Percentiles rank a stretch among this genome's conserved stretches.
These are phyloP conservation scores for Cantharis rustica DNA, from an alignment of 2,888 invertebrate genomes.

Conservation along the genomic window DNA sequence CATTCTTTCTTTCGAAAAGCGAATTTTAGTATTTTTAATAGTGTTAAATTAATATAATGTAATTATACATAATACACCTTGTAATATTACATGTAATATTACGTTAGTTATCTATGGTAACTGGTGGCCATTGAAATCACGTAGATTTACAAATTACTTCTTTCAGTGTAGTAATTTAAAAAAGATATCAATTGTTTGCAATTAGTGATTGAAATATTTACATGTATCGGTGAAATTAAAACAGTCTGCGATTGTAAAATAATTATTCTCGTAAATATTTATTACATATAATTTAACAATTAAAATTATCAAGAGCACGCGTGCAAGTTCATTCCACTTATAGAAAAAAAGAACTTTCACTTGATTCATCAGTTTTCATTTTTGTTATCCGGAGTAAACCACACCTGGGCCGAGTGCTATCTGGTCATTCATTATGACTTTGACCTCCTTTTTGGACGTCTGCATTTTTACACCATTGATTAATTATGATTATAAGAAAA, in stretches of 20 bases:
- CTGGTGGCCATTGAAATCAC: too few relatives aligned
- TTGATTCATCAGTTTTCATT: not conserved
- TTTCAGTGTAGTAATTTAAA: too few relatives aligned
- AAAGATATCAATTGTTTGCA: not conserved
- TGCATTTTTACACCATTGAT: not conserved
- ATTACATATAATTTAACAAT: not conserved
- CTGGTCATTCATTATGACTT: slow-evolving; percentile 7
- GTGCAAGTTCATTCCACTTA: slow-evolving; percentile 1
- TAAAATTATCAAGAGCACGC: not conserved
- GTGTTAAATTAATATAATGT: too few relatives aligned
- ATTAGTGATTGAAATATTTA: not conserved
- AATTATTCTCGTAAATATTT: not conserved
- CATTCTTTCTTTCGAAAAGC: too few relatives aligned
- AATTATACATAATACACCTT: too few relatives aligned
- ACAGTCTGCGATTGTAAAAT: not conserved
- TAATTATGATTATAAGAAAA: not conserved
- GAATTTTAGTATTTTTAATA: too few relatives aligned
- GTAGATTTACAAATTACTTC: too few relatives aligned
- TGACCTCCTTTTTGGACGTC: slow-evolving; percentile 5
- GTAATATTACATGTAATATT: too few relatives aligned
- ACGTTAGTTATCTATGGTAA: too few relatives aligned
- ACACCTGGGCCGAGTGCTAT: slow-evolving; percentile 5
- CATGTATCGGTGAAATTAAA: not conserved
- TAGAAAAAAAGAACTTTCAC: not conserved
- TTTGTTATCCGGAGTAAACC: slow-evolving; percentile 5